A percentile compares a stretch with the other conserved stretches of the same genome.
Evolutionary conservation across 1,140 invertebrate species (phyloP).

Genomic region (Archivesica marissinica): DNA sequence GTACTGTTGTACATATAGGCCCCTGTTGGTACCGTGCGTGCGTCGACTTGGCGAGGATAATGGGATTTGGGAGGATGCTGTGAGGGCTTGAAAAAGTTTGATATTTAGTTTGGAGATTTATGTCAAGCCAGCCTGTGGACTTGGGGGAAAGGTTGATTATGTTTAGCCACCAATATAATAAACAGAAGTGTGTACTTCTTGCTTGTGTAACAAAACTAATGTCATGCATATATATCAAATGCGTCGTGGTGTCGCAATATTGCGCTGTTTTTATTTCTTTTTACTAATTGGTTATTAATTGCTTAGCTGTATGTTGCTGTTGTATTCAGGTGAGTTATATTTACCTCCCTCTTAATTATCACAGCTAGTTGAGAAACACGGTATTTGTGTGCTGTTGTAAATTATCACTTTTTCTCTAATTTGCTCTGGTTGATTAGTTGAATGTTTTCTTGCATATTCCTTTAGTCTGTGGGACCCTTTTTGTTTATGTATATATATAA

Average conservation of each 20-base stretch:
- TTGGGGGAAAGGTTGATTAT: neutral
- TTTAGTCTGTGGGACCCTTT: constrained; percentile 37
- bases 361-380: neutral
- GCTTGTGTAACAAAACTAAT: neutral
- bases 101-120: too few species aligned
- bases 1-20: too few species aligned
- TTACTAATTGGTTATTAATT: neutral
- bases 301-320: neutral
- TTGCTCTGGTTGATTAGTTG: constrained; percentile 15
- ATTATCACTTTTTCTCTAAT: neutral
- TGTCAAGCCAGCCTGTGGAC: too few species aligned
- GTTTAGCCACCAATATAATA: neutral
- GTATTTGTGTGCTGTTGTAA: constrained; percentile 28
- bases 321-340: neutral
- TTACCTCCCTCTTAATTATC: neutral
- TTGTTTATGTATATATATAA: constrained; percentile 43
- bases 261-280: neutral
- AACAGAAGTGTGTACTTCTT: neutral
- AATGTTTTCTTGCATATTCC: constrained; percentile 21
- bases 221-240: neutral
- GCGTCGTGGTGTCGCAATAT: neutral
- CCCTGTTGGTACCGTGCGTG: too few species aligned
- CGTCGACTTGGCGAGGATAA: too few species aligned
- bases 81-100: too few species aligned
- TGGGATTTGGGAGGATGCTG: too few species aligned